Conservation (phyloP, 2,888 invertebrate species). For the Spisula solida region DNA sequence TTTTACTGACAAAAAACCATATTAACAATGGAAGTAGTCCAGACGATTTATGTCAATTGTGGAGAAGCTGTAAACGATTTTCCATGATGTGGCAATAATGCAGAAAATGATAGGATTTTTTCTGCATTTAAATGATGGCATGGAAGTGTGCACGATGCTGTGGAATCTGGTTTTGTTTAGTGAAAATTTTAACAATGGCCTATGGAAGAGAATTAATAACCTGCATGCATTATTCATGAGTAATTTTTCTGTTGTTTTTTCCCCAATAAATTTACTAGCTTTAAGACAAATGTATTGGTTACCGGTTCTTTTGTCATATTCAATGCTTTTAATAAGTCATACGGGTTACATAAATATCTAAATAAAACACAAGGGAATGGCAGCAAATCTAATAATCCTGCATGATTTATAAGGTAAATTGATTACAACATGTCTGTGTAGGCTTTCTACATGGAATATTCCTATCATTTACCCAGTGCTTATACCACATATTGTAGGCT, state of each 20-base stretch:
- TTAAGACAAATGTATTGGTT: background rate
- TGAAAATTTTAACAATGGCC: background rate
- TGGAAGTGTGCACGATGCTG: background rate
- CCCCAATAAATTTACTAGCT: background rate
- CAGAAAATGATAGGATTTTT: background rate
- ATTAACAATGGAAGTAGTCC: conserved; percentile 12
- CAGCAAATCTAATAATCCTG: background rate
- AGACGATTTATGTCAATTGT: background rate
- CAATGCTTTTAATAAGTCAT: conserved; percentile 7
- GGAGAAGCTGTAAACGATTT: background rate
- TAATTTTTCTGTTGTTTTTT: background rate
- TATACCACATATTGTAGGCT: background rate
- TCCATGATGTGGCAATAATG: background rate
- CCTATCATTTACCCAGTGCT: background rate
- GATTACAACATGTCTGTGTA: conserved; percentile 7
- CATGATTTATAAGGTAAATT: conserved; percentile 17
- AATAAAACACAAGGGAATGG: background rate
- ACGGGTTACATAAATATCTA: conserved; percentile 20
- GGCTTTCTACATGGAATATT: background rate
- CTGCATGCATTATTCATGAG: conserved; percentile 12
- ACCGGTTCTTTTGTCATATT: background rate
- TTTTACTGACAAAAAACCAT: conserved; percentile 14
- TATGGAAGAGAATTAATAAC: background rate
- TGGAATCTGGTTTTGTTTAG: background rate
- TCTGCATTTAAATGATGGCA: background rate